Evolutionary conservation across 2,888 invertebrate species (phyloP).

Genomic region (Polietes domitor): DNA sequence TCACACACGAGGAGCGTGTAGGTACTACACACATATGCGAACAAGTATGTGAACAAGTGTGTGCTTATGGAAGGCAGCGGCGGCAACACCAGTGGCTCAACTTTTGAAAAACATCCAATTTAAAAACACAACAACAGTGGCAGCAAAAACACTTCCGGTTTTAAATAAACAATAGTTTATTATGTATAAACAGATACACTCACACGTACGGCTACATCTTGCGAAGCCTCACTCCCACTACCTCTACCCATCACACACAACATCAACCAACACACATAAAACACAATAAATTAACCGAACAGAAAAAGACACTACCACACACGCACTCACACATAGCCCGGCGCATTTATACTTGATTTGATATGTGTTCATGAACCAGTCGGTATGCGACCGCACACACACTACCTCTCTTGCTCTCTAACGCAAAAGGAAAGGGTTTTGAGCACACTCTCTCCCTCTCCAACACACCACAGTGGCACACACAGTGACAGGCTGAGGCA

Average conservation of each 20-base stretch:
- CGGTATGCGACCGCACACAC: background rate
- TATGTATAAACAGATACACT: constrained; percentile 66
- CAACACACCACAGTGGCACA: too few relatives aligned
- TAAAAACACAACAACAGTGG: constrained; percentile 62
- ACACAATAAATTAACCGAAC: constrained; percentile 38
- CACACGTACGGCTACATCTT: constrained; percentile 59
- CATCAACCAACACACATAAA: constrained; percentile 37
- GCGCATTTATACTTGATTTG: constrained; percentile 23
- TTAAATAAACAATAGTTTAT: constrained; percentile 77
- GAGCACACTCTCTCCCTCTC: too few relatives aligned
- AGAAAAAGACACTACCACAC: constrained; percentile 36
- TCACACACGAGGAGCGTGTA: background rate
- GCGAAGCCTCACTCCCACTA: too few relatives aligned
- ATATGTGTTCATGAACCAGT: constrained; percentile 23
- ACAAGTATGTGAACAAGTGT: background rate
- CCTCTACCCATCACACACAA: too few relatives aligned
- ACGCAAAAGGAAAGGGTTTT: constrained; percentile 16
- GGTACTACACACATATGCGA: background rate
- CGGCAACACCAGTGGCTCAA: background rate
- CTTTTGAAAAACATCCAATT: constrained; percentile 40
- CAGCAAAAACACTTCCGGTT: constrained; percentile 72
- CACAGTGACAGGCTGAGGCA: background rate
- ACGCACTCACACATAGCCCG: constrained; percentile 1
- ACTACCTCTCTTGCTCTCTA: background rate
- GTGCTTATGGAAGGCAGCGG: background rate